phyloP scores from a whole-genome alignment of 2,888 invertebrate species.

The Beris chalybata region DNA sequence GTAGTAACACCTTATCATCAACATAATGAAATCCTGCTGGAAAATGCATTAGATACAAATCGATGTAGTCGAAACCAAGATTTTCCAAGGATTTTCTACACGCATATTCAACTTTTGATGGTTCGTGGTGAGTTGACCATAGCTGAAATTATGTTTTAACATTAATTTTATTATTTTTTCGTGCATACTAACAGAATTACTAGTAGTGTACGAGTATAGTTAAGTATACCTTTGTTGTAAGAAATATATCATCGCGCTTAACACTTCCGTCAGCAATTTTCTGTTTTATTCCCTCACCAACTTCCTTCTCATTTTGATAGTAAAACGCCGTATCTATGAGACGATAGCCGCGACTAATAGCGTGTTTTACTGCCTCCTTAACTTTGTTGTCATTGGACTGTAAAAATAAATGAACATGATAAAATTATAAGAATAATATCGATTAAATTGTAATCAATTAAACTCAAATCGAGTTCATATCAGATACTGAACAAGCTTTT shows the following conservation, averaged over 20 bases:
- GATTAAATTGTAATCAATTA: too few species aligned
- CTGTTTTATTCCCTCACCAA: constrained; percentile 65
- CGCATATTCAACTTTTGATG: constrained; percentile 64
- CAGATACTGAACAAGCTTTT: too few species aligned
- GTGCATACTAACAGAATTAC: background rate
- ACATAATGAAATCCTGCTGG: constrained; percentile 68
- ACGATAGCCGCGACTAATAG: constrained; percentile 73
- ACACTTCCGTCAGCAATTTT: constrained; percentile 67
- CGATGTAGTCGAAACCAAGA: constrained; percentile 73
- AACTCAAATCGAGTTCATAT: too few species aligned
- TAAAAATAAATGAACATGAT: constrained; percentile 39
- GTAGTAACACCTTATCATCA: constrained; percentile 45
- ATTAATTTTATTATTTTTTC: background rate
- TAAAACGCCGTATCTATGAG: constrained; percentile 67
- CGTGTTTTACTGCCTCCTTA: constrained; percentile 67
- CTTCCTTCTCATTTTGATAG: constrained; percentile 71
- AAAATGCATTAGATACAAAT: constrained; percentile 80
- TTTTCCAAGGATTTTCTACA: constrained; percentile 65
- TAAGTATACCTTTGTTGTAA: constrained; percentile 65
- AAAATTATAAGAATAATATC: background rate
- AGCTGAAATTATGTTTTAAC: constrained; percentile 42
- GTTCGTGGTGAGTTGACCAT: constrained; percentile 58
- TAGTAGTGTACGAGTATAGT: too few species aligned
- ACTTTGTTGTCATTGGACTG: constrained; percentile 70
- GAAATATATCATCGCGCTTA: constrained; percentile 68